Percentiles rank a stretch among this genome's conserved stretches.
Evolutionary conservation across 2,888 invertebrate genomes (phyloP).

Genomic region (Tetragonula carbonaria): DNA sequence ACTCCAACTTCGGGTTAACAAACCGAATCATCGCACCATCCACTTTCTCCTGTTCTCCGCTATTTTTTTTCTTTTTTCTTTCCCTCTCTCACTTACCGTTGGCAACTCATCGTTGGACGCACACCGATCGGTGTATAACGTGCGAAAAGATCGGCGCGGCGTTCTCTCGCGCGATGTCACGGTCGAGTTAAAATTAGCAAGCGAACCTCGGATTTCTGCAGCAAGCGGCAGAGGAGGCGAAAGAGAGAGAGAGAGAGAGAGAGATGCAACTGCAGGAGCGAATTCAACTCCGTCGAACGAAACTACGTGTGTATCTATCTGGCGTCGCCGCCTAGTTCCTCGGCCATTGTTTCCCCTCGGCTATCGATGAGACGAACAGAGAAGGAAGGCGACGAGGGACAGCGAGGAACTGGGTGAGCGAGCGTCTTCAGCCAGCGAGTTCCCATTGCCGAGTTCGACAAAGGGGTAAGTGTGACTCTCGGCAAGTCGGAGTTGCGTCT

Average conservation of each 20-base stretch:
- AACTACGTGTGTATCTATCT: conserved; percentile 27
- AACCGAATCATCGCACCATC: background rate
- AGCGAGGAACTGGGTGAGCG: conserved; percentile 19
- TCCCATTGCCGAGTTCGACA: background rate
- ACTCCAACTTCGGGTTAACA: background rate
- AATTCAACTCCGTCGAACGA: conserved; percentile 43
- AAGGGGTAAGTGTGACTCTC: background rate
- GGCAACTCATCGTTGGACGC: no score
- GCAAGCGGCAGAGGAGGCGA: conserved; percentile 7
- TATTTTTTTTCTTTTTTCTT: background rate
- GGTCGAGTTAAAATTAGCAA: conserved; percentile 84
- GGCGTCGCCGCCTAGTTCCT: conserved; percentile 25
- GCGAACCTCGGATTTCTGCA: conserved; percentile 77
- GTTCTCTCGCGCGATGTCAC: conserved; percentile 81
- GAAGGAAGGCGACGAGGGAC: no score
- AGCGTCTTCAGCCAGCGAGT: background rate
- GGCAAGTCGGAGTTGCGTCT: background rate
- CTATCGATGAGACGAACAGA: conserved; percentile 9
- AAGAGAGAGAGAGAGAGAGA: no score
- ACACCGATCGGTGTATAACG: no score
- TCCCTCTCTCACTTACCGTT: no score
- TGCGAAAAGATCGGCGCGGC: conserved; percentile 24
- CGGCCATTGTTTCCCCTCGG: conserved; percentile 15
- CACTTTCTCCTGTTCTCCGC: background rate
- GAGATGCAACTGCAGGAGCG: background rate